Base-by-base conservation (phyloP, 1,140 invertebrate genomes). In the Penaeus chinensis region DNA sequence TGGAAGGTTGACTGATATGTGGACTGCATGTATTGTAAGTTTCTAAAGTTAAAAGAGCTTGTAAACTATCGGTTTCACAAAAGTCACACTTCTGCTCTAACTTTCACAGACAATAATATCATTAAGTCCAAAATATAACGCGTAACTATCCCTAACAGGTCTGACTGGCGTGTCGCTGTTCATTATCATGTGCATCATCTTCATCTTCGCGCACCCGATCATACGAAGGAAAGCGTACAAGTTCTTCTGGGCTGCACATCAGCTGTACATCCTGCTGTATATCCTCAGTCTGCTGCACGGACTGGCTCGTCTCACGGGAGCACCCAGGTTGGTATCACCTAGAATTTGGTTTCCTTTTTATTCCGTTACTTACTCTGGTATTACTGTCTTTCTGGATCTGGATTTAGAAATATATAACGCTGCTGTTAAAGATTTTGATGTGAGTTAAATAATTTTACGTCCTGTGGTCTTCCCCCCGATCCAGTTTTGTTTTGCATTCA, bases 241-340 rank as follows among this genome's bases (percentile, higher is more conserved):
- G 84, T 99, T 97, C 92, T 99, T 99, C 93, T 99, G 98, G 97
- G 95, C 96, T 22, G 97, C 98, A n/a, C 99, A 99, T 92, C 96
- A 97, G 32, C 94, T 99, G 0, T 98, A 99, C 91, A 95, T 99
- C 54, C 92, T 96, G 0, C 93, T 99, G 3, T 99, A 99, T 91
- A 95, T 96, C 0, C 92, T 99, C 13, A 96, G 95, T 90, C 93
- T 99, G 60, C 94, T 99, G 65, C 99, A 99, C 90, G 99, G 99
- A 3, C 93, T 99, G n/a, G 98, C 97, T 0, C 94, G 97, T 82
- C 93, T 99, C 61, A 99, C 98, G 0, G 98, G 98, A 0, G 95
- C 97, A 13, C 97, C 96, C 0, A 93, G 96, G 90, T 90, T 16
- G 60, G 84, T 61, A 69, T 47, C 20, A 11, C 16, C 4, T 37